These are phyloP conservation scores for Isurus oxyrinchus DNA, from an alignment of 2,113 vertebrate genomes.

Conservation along the genomic window DNA sequence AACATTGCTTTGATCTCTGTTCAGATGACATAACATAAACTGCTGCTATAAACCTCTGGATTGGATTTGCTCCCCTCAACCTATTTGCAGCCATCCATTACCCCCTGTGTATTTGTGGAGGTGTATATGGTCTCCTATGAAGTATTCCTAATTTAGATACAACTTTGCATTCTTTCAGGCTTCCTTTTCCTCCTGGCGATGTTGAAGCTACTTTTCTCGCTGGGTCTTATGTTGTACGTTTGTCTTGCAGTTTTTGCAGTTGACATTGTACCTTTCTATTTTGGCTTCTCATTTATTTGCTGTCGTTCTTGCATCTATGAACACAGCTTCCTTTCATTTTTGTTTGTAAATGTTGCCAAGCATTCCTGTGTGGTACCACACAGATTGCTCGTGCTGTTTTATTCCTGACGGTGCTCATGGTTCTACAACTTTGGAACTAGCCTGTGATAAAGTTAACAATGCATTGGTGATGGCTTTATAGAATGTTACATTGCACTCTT, in stretches of 20 bases:
- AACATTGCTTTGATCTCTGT: background rate
- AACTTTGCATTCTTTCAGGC: background rate
- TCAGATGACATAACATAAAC: background rate
- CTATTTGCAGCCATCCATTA: background rate
- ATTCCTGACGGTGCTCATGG: background rate
- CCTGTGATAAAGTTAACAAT: background rate
- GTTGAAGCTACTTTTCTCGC: background rate
- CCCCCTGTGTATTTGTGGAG: background rate
- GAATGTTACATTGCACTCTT: background rate
- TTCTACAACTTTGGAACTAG: background rate
- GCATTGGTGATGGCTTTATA: background rate
- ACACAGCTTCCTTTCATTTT: background rate
- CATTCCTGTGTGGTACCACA: background rate
- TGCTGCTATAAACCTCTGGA: background rate
- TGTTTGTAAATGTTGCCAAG: background rate
- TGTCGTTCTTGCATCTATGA: background rate
- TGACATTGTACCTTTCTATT: background rate
- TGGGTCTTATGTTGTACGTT: background rate
- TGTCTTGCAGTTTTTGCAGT: background rate
- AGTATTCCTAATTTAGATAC: background rate
- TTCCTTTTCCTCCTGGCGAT: background rate
- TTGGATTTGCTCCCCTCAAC: background rate
- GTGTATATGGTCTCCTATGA: background rate
- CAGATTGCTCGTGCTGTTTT: background rate
- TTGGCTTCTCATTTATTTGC: background rate